Conservation (phyloP, 1,140 invertebrate species). For the Diorhabda elongata region DNA sequence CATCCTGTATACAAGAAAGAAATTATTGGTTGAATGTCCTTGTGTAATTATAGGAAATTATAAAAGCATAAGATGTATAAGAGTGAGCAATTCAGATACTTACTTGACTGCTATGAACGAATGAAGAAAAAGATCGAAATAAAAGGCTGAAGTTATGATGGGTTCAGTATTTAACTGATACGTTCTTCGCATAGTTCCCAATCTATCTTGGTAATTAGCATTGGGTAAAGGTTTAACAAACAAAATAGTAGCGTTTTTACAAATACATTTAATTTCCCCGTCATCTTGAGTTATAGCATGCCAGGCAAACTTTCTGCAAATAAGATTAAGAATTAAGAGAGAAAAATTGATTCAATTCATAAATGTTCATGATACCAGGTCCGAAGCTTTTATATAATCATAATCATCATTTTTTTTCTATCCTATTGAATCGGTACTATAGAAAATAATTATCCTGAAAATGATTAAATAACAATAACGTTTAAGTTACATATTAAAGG, state of each 20-base stretch:
- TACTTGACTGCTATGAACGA: slow-evolving; percentile 72
- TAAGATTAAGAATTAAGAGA: neutral
- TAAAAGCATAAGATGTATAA: no score
- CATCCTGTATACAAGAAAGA: no score
- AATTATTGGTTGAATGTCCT: no score
- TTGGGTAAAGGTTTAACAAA: slow-evolving; percentile 61
- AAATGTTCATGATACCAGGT: no score
- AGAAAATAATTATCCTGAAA: no score
- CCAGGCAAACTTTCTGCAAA: slow-evolving; percentile 55
- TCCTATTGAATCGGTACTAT: no score
- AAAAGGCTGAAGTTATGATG: slow-evolving; percentile 73
- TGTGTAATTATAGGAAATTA: no score
- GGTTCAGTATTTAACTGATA: slow-evolving; percentile 66
- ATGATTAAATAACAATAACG: no score
- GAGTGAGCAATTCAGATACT: slow-evolving; percentile 18
- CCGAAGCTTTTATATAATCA: no score
- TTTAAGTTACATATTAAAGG: no score
- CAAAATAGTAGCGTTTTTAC: slow-evolving; percentile 67
- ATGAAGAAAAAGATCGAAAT: slow-evolving; percentile 75
- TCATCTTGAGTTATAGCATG: slow-evolving; percentile 65
- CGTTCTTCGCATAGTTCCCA: slow-evolving; percentile 63
- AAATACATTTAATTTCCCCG: slow-evolving; percentile 62
- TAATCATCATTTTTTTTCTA: no score
- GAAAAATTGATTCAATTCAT: no score
- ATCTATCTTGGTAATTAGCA: slow-evolving; percentile 55